Base-by-base conservation (phyloP, 2,888 invertebrate species). In the Hydropsyche betteni region DNA sequence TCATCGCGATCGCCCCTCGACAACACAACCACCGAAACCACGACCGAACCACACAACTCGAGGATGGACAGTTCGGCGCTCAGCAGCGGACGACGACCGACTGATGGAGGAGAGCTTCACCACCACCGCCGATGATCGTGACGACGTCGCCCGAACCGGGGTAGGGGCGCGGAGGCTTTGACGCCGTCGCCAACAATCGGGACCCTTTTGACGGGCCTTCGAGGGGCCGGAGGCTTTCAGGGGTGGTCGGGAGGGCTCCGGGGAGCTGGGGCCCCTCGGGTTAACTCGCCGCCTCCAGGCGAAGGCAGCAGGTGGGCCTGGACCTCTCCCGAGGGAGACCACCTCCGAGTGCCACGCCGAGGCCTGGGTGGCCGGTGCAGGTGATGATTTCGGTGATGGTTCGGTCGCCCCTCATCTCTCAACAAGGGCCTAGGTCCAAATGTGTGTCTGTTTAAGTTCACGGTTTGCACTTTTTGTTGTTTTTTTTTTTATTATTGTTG, bases 281-380 rank as follows among this genome's bases (percentile, higher is more conserved):
- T 76, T 76, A 76, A 76, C 76, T 76, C 74, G 76, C 53, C 74
- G 61, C 64, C 14, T 50, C 64, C 36, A n/a, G 68, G 68, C 38
- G 33, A 50, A n/a, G 68, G 34, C 51, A 36, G 51, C 33, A 12
- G 24, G 24, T 64, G 6, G 33, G 8, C 51, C 75, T 16, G 69
- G 76, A 61, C 70, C 74, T 61, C 64, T 74, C 61, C 53, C 64
- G 70, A 38, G 76, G 73, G 38, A 68, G 76, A 64, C 74, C 74
- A 74, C 69, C 24, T 36, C 24, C 24, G 24, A 24, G 1, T 24
- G 2, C 24, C 58, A 24, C 24, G 24, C 24, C 24, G 24, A 24
- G 24, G 24, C 24, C 24, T 24, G 2, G 1, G 55, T 64, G 44
- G 50, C n/a, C 36, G 53, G 58, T 44, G 12, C 38, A 50, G 24